These are phyloP conservation scores for Cassiopea xamachana DNA, from an alignment of 30 jellyfish, hydroid and myxozoan species.

Conservation along the genomic window DNA sequence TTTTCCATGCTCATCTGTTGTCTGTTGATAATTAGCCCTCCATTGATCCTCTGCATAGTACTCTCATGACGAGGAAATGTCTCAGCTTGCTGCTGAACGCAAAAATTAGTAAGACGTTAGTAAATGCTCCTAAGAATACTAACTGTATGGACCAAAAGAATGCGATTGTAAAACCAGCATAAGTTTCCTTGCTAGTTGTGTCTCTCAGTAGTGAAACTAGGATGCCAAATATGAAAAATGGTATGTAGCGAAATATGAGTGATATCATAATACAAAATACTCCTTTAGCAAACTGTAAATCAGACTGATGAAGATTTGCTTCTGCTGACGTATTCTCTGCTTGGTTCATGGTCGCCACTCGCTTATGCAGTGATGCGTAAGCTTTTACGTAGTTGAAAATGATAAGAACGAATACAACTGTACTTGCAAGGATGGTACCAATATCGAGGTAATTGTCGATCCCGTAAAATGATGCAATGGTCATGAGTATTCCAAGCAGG, in stretches of 20 bases:
- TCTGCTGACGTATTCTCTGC: background rate
- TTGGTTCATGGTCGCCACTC: background rate
- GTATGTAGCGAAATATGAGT: background rate
- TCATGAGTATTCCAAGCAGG: background rate
- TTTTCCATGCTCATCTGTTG: no score
- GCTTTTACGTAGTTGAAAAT: background rate
- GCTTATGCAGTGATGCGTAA: slow-evolving; percentile 1
- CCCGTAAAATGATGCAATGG: slow-evolving; percentile 5
- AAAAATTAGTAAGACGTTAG: slow-evolving; percentile 8
- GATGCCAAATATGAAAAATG: background rate
- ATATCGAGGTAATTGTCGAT: background rate
- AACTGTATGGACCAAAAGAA: slow-evolving; percentile 9
- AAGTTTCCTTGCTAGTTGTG: background rate
- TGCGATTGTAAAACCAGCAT: background rate
- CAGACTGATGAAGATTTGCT: background rate
- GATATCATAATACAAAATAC: background rate
- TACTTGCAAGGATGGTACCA: background rate
- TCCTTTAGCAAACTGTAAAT: slow-evolving; percentile 6
- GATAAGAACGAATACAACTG: background rate
- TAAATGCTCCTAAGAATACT: slow-evolving; percentile 10
- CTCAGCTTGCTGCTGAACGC: slow-evolving; percentile 37
- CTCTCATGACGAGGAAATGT: background rate
- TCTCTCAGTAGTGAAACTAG: background rate
- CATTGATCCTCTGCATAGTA: background rate
- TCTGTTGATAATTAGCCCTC: no score